Conservation (phyloP, 2,797 vertebrate species). For the Nannoperca obscura region DNA sequence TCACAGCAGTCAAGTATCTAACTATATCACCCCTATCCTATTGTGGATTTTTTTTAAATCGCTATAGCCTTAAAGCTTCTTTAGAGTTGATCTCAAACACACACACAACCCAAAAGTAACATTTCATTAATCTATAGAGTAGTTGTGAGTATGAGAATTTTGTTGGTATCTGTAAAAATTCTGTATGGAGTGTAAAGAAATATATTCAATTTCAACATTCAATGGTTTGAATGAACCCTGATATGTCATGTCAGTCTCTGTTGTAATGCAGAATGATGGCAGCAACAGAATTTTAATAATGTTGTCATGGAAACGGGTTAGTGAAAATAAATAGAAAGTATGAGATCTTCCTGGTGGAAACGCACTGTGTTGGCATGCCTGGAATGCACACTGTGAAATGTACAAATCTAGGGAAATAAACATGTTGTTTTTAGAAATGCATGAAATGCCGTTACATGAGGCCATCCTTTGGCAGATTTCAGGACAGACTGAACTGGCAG, state of each 20-base stretch:
- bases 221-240: slow-evolving; percentile 33
- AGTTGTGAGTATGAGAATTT: slow-evolving; percentile 7
- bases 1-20: slow-evolving; percentile 39
- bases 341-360: slow-evolving; percentile 40
- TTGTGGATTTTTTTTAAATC: slow-evolving; percentile 50
- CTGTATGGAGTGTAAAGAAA: slow-evolving; percentile 6
- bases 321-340: slow-evolving; percentile 43
- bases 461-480: not conserved
- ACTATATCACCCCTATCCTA: slow-evolving; percentile 34
- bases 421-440: slow-evolving; percentile 34
- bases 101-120: slow-evolving; percentile 14
- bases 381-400: slow-evolving; percentile 23
- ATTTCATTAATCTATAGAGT: not conserved
- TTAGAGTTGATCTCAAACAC: slow-evolving; percentile 30
- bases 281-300: slow-evolving; percentile 52
- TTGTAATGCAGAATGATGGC: slow-evolving; percentile 31
- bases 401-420: slow-evolving; percentile 7
- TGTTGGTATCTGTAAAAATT: slow-evolving; percentile 12
- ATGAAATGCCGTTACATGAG: slow-evolving; percentile 13
- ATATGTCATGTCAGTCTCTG: slow-evolving; percentile 29
- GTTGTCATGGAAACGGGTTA: slow-evolving; percentile 63
- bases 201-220: slow-evolving; percentile 17
- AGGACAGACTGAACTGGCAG: not conserved
- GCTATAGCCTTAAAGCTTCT: slow-evolving; percentile 47
- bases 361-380: slow-evolving; percentile 24